Percentiles rank a stretch among this genome's conserved stretches.
Evolutionary conservation across 92 coral and sea anemone genomes (phyloP).

Genomic region (Zoanthus solanderi): DNA sequence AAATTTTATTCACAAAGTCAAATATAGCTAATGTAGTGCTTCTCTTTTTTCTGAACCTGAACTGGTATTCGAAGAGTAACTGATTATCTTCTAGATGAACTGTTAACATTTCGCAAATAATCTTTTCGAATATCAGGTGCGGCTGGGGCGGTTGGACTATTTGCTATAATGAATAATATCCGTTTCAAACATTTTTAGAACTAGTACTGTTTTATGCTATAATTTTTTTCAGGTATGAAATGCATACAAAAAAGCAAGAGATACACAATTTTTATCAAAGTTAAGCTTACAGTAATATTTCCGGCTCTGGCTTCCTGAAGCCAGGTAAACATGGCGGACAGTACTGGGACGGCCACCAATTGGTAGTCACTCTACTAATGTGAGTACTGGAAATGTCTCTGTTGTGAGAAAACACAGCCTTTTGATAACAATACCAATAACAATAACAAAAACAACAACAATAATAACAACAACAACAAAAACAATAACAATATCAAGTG

Average conservation of each 20-base stretch:
- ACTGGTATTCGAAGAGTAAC: too few species aligned
- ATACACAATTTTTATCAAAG: neutral
- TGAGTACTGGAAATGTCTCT: neutral
- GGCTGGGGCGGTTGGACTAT: too few species aligned
- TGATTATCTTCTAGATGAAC: too few species aligned
- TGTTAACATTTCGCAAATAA: too few species aligned
- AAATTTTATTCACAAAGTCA: too few species aligned
- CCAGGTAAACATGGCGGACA: neutral
- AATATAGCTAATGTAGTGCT: too few species aligned
- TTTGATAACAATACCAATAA: neutral
- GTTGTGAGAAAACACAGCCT: neutral
- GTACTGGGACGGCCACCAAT: constrained; percentile 9
- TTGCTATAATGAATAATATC: too few species aligned
- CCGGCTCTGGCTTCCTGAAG: neutral
- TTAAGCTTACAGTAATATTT: constrained; percentile 1
- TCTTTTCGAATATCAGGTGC: too few species aligned
- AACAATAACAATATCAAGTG: neutral
- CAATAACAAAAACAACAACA: neutral
- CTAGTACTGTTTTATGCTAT: too few species aligned
- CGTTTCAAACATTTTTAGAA: too few species aligned
- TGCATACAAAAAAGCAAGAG: neutral
- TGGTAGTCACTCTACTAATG: neutral
- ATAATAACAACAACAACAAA: neutral
- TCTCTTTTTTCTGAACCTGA: too few species aligned
- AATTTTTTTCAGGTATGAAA: too few species aligned